phyloP scores from a whole-genome alignment of 30 jellyfish, hydroid and myxozoan species.

The Clytia hemisphaerica region DNA sequence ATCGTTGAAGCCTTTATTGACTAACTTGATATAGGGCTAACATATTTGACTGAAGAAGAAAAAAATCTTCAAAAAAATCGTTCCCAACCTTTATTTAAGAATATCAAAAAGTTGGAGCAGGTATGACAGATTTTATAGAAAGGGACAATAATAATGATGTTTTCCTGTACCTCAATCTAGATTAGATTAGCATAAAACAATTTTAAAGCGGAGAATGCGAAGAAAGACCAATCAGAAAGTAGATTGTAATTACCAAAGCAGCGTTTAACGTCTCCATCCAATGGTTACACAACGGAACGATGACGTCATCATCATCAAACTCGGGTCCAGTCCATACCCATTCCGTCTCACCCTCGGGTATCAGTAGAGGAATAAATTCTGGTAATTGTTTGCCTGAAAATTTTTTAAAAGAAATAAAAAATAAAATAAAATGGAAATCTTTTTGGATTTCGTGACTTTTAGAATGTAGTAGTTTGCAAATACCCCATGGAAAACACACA shows the following conservation, averaged over 20 bases:
- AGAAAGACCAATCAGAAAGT: no score
- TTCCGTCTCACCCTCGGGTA: slow-evolving; percentile 43
- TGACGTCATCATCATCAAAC: slow-evolving; percentile 53
- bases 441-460: not conserved
- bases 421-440: not conserved
- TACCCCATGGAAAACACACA: slow-evolving; percentile 17
- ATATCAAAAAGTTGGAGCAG: no score
- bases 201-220: no score
- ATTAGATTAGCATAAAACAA: no score
- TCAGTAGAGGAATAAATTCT: slow-evolving; percentile 64
- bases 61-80: no score
- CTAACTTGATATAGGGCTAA: no score
- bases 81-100: no score
- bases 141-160: no score
- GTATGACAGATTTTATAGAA: no score
- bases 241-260: slow-evolving; percentile 53
- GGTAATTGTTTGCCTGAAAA: slow-evolving; percentile 45
- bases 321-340: slow-evolving; percentile 95
- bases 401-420: not conserved
- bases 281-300: slow-evolving; percentile 54
- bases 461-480: slow-evolving; percentile 9
- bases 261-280: slow-evolving; percentile 62
- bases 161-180: no score
- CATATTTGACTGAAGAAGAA: no score
- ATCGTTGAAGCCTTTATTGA: no score